These are phyloP conservation scores for Aurelia coerulea DNA, from an alignment of 30 jellyfish, hydroid and myxozoan genomes.

Conservation along the genomic window DNA sequence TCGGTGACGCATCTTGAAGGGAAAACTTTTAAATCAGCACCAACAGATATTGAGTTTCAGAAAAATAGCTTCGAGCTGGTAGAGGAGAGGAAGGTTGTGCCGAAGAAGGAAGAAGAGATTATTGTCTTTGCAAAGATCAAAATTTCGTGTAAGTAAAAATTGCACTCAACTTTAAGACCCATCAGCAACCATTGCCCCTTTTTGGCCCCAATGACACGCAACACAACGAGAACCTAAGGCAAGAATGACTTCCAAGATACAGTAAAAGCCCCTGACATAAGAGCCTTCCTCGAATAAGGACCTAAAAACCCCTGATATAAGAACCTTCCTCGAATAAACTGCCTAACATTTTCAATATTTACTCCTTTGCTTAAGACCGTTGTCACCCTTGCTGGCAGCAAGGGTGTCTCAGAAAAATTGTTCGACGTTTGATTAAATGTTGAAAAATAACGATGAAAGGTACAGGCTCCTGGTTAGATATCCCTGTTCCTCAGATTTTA, in stretches of 20 bases:
- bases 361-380: too few species aligned
- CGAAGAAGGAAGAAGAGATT: slow-evolving; percentile 40
- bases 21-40: background rate
- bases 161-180: background rate
- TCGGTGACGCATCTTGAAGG: slow-evolving; percentile 42
- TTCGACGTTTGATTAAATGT: too few species aligned
- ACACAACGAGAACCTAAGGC: background rate
- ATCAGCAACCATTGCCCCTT: background rate
- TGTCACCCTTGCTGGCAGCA: too few species aligned
- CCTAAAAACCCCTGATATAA: too few species aligned
- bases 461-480: too few species aligned
- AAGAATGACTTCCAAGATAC: background rate
- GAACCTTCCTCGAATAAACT: too few species aligned
- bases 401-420: too few species aligned
- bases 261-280: too few species aligned
- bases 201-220: background rate
- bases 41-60: background rate
- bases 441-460: too few species aligned
- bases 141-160: slow-evolving; percentile 6
- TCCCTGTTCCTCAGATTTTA: too few species aligned
- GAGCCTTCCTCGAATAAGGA: too few species aligned
- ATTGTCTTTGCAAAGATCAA: slow-evolving; percentile 32
- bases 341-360: too few species aligned
- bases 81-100: slow-evolving; percentile 29
- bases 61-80: slow-evolving; percentile 29